These are phyloP conservation scores for Dryocosmus kuriphilus DNA, from an alignment of 2,888 invertebrate genomes.

Conservation along the genomic window DNA sequence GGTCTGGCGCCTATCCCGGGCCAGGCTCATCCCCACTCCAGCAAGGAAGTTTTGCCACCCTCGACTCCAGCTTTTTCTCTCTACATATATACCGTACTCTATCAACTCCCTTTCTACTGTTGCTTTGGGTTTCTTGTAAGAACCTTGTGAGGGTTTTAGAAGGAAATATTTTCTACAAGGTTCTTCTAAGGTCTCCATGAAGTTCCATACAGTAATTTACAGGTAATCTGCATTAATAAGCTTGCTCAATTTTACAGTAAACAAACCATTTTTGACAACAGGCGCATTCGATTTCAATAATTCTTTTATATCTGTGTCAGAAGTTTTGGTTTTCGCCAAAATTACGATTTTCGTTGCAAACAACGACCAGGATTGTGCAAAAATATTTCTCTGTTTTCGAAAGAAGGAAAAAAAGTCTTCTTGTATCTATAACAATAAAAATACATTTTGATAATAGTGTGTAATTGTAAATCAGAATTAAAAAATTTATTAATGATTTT, in stretches of 20 bases:
- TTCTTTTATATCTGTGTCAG: neutral
- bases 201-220: neutral
- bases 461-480: neutral
- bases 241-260: neutral
- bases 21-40: too few species aligned
- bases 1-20: too few species aligned
- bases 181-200: too few species aligned
- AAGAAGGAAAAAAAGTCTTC: neutral
- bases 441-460: neutral
- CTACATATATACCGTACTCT: too few species aligned
- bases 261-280: neutral
- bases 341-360: constrained; percentile 42
- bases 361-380: neutral
- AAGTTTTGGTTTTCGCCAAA: constrained; percentile 7
- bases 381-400: neutral
- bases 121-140: too few species aligned
- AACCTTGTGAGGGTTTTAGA: too few species aligned
- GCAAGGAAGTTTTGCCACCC: too few species aligned
- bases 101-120: too few species aligned
- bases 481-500: neutral
- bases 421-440: neutral
- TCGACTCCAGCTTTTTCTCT: too few species aligned
- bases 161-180: too few species aligned
- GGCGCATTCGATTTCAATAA: neutral
- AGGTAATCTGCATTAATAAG: neutral